Conservation (phyloP, 2,113 vertebrate genomes). For the Phasianus colchicus region DNA sequence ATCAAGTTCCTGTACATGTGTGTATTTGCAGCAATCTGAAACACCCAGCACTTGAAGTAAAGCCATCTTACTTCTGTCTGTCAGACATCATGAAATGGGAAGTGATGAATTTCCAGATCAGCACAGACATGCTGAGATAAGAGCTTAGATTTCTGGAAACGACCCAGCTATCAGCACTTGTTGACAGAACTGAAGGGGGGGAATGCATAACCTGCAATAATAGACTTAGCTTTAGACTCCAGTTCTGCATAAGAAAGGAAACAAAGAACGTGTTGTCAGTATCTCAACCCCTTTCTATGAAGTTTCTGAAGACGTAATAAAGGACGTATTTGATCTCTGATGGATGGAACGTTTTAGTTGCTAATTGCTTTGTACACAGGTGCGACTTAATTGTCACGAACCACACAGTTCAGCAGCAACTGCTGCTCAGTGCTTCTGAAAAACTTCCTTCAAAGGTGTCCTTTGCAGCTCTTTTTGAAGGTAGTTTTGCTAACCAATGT, state of each 20-base stretch:
- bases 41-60: background rate
- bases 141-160: background rate
- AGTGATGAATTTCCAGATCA: background rate
- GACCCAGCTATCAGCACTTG: background rate
- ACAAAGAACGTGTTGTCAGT: background rate
- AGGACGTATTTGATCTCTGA: background rate
- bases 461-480: background rate
- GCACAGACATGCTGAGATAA: background rate
- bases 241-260: background rate
- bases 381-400: background rate
- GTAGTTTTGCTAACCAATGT: background rate
- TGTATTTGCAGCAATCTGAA: background rate
- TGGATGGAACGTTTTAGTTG: background rate
- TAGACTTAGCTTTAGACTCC: background rate
- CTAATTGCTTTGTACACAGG: background rate
- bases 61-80: background rate
- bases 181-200: background rate
- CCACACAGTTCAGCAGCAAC: background rate
- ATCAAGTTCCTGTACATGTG: rapidly evolving
- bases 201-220: background rate
- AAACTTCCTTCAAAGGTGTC: background rate
- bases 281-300: background rate
- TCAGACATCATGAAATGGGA: background rate
- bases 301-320: background rate
- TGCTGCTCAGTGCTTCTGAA: background rate